These are phyloP conservation scores for Aptenodytes patagonicus DNA, from an alignment of 2,113 vertebrate genomes.

Conservation along the genomic window DNA sequence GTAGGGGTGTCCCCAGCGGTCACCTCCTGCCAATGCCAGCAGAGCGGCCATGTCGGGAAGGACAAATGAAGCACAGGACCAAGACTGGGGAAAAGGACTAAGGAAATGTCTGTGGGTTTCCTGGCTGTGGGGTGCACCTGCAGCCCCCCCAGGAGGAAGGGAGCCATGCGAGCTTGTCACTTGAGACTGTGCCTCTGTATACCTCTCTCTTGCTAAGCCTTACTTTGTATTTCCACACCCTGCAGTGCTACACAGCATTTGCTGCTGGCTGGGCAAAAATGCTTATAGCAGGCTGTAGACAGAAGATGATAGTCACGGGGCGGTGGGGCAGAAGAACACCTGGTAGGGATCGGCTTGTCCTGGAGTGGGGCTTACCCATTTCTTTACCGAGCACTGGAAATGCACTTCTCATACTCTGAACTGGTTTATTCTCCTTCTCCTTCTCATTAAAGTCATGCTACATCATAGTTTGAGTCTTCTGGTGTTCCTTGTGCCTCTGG, in stretches of 20 bases:
- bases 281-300: neutral
- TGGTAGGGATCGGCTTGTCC: neutral
- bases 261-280: neutral
- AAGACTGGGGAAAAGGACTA: neutral
- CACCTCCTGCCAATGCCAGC: neutral
- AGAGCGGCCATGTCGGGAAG: fast-evolving
- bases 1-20: fast-evolving
- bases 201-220: neutral
- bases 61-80: neutral
- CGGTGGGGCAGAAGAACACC: neutral
- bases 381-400: neutral
- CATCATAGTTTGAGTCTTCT: neutral
- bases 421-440: neutral
- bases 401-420: neutral
- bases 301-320: neutral
- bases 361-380: neutral
- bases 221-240: neutral
- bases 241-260: neutral
- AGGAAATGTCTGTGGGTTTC: neutral
- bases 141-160: neutral
- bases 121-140: neutral
- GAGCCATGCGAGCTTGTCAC: neutral
- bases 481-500: neutral
- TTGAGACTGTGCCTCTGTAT: neutral
- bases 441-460: constrained; percentile 49